Conservation (phyloP, 2,113 vertebrate species). For the Dasypus novemcinctus region DNA sequence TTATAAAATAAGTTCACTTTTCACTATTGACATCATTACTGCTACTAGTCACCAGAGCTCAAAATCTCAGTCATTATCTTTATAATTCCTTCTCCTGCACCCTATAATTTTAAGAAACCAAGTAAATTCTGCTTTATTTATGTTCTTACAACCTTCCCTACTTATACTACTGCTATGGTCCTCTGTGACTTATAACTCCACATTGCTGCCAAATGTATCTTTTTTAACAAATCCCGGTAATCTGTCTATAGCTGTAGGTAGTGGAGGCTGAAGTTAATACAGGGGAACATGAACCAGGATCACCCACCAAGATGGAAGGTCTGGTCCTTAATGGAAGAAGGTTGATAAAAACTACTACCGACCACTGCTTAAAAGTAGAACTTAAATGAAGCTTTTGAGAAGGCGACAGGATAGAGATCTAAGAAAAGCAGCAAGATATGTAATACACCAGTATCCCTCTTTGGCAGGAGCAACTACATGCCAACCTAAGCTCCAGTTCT, state of each 20-base stretch:
- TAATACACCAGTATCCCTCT: neutral
- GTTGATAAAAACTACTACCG: neutral
- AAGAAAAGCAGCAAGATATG: neutral
- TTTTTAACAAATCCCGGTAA: conserved; percentile 1
- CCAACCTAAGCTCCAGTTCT: neutral
- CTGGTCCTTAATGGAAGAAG: neutral
- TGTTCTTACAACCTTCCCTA: neutral
- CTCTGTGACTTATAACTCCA: neutral
- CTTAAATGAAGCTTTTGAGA: neutral
- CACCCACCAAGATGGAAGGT: neutral
- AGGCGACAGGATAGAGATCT: neutral
- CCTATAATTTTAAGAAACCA: neutral
- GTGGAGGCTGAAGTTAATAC: neutral
- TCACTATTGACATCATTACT: neutral
- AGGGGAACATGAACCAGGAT: neutral
- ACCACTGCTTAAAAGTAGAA: neutral
- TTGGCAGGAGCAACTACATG: neutral
- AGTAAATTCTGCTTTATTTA: neutral
- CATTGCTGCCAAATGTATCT: neutral
- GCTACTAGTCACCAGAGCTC: neutral
- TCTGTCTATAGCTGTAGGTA: neutral
- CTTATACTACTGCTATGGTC: neutral
- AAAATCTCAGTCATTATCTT: neutral
- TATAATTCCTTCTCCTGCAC: neutral
- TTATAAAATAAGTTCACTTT: neutral